Conservation (phyloP, 2,113 vertebrate genomes). For the Prionailurus viverrinus region DNA sequence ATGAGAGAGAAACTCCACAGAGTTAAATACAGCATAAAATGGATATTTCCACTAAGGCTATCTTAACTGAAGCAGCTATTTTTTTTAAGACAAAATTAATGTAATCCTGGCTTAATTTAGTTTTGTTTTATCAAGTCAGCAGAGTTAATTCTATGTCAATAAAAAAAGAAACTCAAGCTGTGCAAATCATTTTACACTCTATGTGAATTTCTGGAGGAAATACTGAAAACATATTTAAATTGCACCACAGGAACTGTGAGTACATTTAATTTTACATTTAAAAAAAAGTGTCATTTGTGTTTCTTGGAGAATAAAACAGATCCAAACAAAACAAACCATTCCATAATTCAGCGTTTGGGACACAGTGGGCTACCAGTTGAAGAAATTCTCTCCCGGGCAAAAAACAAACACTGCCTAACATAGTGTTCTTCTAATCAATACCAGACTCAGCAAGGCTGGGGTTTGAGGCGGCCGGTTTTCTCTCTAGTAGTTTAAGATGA, state of each 20-base stretch:
- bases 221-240: constrained; percentile 75
- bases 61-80: constrained; percentile 70
- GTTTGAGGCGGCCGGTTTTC: not conserved
- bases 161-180: constrained; percentile 79
- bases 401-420: constrained; percentile 37
- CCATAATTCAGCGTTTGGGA: constrained; percentile 62
- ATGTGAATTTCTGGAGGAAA: constrained; percentile 74
- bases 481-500: constrained; percentile 14
- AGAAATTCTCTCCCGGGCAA: constrained; percentile 67
- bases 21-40: constrained; percentile 74
- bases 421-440: constrained; percentile 68
- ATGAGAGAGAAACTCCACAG: constrained; percentile 28
- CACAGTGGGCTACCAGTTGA: constrained; percentile 57
- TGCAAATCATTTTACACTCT: constrained; percentile 75
- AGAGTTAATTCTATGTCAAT: constrained; percentile 80
- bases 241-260: constrained; percentile 57
- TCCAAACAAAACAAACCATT: constrained; percentile 65
- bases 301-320: constrained; percentile 70
- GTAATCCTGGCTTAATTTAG: constrained; percentile 77
- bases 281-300: constrained; percentile 55
- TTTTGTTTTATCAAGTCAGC: constrained; percentile 81
- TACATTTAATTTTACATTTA: constrained; percentile 74
- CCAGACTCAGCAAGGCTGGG: constrained; percentile 56
- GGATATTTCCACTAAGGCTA: constrained; percentile 59
- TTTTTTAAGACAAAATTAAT: constrained; percentile 68